Base-by-base conservation (phyloP, 2,797 vertebrate genomes). In the Chiropotes sagulatus region DNA sequence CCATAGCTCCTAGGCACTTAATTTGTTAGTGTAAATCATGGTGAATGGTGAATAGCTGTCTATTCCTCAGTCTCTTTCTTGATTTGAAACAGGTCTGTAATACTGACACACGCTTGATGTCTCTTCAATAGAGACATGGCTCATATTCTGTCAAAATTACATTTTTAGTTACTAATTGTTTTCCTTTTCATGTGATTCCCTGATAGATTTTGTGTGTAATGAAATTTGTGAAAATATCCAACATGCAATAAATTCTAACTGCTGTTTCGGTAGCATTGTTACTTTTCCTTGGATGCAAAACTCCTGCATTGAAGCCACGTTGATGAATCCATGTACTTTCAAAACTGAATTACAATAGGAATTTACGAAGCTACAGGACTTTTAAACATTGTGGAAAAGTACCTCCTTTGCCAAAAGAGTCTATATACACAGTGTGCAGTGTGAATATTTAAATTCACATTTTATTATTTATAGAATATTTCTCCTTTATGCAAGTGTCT, bases 11-110 rank as follows among this genome's bases (percentile, higher is more conserved):
- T 88, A 93, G 89, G 86, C 83, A 98, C 93, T 97, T 81, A 97
- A 98, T 95, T 97, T 97, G 5, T 97, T 97, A 93, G 61, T 80
- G 46, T 87, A 97, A 93, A 88, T 98, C 97, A 92, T 57, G 20
- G 80, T 96, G 92, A 97, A 83, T 83, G 70, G 97, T 70, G 73
- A 95, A 41, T 61, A 20, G 80, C 79, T 97, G 9, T 58, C n/a
- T 91, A 61, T 22, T 91, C 20, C 13, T 26, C 19, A 52, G 28
- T 46, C 33, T 92, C 94, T 50, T 94, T 96, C 64, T 41, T 70
- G 28, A 61, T 50, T 90, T 73, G 41, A 87, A 93, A 36, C 11
- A 93, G 41, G 54, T 73, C 78, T 70, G 5, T 84, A 91, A 2
- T 30, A 61, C 33, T 89, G 92, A 94, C 46, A 83, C 20, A 58